A percentile compares a stretch with the other conserved stretches of the same genome.
phyloP scores from a whole-genome alignment of 2,113 vertebrate genomes.

The Anas platyrhynchos region DNA sequence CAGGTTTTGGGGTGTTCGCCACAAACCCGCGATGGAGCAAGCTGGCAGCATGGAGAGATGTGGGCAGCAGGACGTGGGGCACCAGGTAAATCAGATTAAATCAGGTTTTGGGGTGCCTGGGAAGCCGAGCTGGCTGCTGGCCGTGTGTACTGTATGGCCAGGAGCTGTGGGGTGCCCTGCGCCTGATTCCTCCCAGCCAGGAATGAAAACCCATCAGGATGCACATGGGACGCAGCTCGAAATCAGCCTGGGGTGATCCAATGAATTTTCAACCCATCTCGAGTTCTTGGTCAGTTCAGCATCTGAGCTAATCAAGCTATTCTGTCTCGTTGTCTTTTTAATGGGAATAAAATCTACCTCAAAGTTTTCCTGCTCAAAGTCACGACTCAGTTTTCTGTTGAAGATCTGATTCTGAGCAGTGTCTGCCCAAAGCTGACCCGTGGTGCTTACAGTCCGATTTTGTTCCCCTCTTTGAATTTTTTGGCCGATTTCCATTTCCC shows the following conservation, averaged over 20 bases:
- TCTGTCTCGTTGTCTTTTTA: not conserved
- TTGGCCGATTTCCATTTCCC: not conserved
- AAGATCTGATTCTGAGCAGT: not conserved
- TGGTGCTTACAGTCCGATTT: not conserved
- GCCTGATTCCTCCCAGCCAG: not conserved
- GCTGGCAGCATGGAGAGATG: not conserved
- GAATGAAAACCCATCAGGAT: not conserved
- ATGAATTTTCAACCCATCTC: not conserved
- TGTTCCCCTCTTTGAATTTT: not conserved
- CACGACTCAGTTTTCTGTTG: not conserved
- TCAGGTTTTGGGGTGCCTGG: accelerated
- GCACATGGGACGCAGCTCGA: not conserved
- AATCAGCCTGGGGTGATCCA: not conserved
- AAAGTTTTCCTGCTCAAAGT: not conserved
- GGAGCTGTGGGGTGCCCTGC: not conserved
- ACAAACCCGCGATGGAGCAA: not conserved
- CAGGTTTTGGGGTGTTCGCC: not conserved
- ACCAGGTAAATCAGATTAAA: not conserved
- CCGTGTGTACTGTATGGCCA: not conserved
- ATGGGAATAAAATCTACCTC: accelerated
- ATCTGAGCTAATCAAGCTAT: accelerated
- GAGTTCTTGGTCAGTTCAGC: accelerated
- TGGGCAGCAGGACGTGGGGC: accelerated
- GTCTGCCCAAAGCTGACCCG: not conserved
- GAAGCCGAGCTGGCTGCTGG: accelerated